Percentiles rank a stretch among this genome's conserved stretches.
phyloP scores from a whole-genome alignment of 1,140 invertebrate genomes.

The Drosophila albomicans region DNA sequence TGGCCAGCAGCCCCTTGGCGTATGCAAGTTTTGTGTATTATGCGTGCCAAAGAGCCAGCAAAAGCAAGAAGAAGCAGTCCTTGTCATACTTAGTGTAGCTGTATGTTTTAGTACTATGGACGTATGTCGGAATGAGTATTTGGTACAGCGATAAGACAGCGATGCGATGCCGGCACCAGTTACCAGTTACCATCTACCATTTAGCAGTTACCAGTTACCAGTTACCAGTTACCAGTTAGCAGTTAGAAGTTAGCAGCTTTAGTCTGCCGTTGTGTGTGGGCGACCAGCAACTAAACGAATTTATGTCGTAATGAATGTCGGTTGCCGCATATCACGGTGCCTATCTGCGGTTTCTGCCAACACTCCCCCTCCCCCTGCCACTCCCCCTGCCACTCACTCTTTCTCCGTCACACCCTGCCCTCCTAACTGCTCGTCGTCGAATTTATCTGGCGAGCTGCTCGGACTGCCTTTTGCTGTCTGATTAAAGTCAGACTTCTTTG shows the following conservation, averaged over 20 bases:
- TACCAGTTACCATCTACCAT: conserved; percentile 36
- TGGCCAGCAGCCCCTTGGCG: conserved; percentile 12
- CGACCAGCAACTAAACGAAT: conserved; percentile 62
- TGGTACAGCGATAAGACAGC: conserved; percentile 17
- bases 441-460: background rate
- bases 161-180: conserved; percentile 12
- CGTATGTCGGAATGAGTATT: conserved; percentile 16
- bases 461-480: conserved; percentile 2
- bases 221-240: conserved; percentile 29
- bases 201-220: conserved; percentile 33
- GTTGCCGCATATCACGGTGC: conserved; percentile 66
- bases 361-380: background rate
- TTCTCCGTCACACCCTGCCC: too few relatives aligned
- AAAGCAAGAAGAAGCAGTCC: background rate
- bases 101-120: background rate
- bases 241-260: conserved; percentile 5
- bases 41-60: conserved; percentile 12
- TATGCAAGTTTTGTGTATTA: conserved; percentile 13
- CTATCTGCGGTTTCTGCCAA: conserved; percentile 56
- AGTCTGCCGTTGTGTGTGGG: conserved; percentile 17
- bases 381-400: background rate
- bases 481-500: conserved; percentile 22
- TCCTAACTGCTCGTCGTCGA: background rate
- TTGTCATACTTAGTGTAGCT: background rate
- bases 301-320: conserved; percentile 77